Conservation (phyloP, 2,113 vertebrate genomes). For the Megaleporinus macrocephalus region DNA sequence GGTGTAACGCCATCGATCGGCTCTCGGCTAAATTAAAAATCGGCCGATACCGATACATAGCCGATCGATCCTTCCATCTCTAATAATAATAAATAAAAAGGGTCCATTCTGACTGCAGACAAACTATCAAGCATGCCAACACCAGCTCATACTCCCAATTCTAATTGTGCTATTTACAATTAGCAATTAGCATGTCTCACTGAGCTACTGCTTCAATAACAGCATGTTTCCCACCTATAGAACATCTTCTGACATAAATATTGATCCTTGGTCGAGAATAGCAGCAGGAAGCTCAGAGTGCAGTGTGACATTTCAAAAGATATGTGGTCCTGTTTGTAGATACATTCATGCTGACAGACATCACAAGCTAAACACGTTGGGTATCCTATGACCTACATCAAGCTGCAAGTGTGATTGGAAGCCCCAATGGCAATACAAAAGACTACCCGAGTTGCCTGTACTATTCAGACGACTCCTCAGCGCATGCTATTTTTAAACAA, state of each 20-base stretch:
- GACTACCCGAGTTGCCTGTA: neutral
- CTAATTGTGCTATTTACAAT: no score
- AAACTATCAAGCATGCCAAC: no score
- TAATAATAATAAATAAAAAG: no score
- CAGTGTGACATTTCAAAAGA: neutral
- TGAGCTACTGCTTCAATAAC: no score
- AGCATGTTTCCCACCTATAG: neutral
- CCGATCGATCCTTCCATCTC: no score
- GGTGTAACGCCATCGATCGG: no score
- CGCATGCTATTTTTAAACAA: neutral
- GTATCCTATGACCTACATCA: neutral
- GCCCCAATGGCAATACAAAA: neutral
- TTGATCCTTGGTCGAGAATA: neutral
- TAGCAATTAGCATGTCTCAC: no score
- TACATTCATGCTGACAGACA: neutral
- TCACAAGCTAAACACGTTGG: neutral
- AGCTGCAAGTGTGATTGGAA: neutral
- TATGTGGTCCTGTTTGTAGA: neutral
- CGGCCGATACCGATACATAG: no score
- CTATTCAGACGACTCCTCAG: neutral
- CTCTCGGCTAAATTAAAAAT: no score
- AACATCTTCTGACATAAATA: neutral
- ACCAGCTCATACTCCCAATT: no score
- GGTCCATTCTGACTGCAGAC: no score
- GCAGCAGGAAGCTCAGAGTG: no score